Conservation (phyloP, 2,113 vertebrate species). For the Enhydra lutris region DNA sequence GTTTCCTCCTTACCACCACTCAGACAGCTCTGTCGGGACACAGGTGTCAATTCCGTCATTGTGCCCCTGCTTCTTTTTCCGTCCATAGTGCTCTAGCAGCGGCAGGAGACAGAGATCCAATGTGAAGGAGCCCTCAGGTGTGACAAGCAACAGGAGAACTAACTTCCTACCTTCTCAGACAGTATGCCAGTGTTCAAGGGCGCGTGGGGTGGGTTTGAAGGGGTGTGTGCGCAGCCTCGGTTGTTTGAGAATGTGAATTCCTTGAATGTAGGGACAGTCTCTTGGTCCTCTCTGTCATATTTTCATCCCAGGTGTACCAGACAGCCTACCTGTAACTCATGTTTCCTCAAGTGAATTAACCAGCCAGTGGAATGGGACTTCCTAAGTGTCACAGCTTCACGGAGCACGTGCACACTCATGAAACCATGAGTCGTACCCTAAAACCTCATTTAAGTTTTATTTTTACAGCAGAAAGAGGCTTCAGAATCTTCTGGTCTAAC, state of each 20-base stretch:
- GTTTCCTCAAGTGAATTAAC: neutral
- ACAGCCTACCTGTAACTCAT: neutral
- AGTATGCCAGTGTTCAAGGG: neutral
- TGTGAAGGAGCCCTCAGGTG: neutral
- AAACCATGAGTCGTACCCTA: neutral
- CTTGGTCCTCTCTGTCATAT: neutral
- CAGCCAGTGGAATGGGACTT: neutral
- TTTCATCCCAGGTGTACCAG: neutral
- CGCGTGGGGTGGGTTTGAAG: neutral
- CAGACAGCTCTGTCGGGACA: neutral
- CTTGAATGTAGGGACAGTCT: neutral
- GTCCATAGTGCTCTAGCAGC: neutral
- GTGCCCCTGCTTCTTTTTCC: neutral
- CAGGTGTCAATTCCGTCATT: neutral
- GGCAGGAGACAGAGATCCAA: neutral
- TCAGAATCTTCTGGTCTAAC: neutral
- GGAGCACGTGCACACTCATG: neutral
- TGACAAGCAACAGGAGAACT: neutral
- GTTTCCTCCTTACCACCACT: neutral
- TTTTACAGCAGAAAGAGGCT: neutral
- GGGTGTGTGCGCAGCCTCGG: rapidly evolving
- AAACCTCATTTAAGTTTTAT: neutral
- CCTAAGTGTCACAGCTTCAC: neutral
- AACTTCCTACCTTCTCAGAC: neutral
- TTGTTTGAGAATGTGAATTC: neutral